These are phyloP conservation scores for Orussus abietinus DNA, from an alignment of 1,140 invertebrate genomes.

Conservation along the genomic window DNA sequence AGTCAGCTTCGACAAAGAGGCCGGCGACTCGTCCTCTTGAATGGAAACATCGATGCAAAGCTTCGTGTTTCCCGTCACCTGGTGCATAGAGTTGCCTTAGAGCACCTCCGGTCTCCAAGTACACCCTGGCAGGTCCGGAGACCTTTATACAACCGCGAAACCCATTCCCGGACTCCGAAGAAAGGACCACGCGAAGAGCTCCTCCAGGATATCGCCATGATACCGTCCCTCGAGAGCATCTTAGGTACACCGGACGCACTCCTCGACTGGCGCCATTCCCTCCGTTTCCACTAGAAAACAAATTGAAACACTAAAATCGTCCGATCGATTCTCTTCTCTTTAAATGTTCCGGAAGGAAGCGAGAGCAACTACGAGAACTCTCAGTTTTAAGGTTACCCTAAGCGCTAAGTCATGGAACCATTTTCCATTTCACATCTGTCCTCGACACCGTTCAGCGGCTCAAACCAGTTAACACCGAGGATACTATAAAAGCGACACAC, in stretches of 20 bases:
- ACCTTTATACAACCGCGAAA: constrained; percentile 70
- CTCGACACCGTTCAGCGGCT: no score
- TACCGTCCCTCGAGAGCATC: constrained; percentile 68
- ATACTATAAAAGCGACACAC: no score
- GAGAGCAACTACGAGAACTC: no score
- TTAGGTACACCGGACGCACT: constrained; percentile 73
- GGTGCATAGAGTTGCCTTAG: constrained; percentile 63
- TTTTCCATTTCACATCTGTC: no score
- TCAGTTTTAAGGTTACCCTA: no score
- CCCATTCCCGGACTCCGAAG: constrained; percentile 56
- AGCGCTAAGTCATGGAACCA: no score
- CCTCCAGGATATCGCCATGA: constrained; percentile 73
- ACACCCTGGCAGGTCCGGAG: constrained; percentile 60
- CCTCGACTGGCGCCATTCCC: no score
- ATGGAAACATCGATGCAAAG: constrained; percentile 60
- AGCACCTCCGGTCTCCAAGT: constrained; percentile 64
- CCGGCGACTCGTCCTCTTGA: constrained; percentile 65
- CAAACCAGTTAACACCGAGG: no score
- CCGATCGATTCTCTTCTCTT: no score
- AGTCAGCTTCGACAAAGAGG: constrained; percentile 67
- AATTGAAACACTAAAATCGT: no score
- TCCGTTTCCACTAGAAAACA: constrained; percentile 45
- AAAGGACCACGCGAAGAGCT: constrained; percentile 66
- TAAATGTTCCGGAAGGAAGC: no score
- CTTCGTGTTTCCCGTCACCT: constrained; percentile 58